Evolutionary conservation across 2,888 invertebrate species (phyloP), one percentile per base, ranked within the genome.

Genomic region (Cosmorhoe ocellata): DNA sequence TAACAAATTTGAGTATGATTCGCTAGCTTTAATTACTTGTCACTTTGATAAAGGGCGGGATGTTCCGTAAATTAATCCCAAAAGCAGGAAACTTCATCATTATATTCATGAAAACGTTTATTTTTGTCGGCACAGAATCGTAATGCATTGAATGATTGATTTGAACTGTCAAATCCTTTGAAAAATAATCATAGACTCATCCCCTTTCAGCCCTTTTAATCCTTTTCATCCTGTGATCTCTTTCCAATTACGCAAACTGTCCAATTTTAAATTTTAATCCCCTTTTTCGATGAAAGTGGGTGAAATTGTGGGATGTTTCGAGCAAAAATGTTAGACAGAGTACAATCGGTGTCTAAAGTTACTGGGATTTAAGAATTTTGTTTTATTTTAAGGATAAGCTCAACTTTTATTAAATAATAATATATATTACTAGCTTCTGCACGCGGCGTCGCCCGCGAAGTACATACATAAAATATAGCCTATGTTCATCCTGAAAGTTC

Each of bases 211-310:
- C 58, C 54, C 47, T 47, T 53, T 56, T 61, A 62, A 67, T 66
- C 65, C 67, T 13, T 56, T 62, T 57, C 51, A 64, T 63, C 60
- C 63, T 60, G 51, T 65, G 66, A 73, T 73, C 66, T 69, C 56
- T 54, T 66, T 69, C 60, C 74, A 73, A 74, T 74, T 74, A 69
- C 60, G 57, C 43, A 47, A 67, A 69, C 64, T 61, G 61, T 53
- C 55, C 61, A 63, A 64, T 65, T 68, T 61, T 13, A 61, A 67
- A 68, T 70, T 71, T 67, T 68, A 69, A 72, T 70, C 67, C 30
- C 11, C 24, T 42, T 51, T 48, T 50, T 36, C 43, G 40, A 39
- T 40, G 9, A 13, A 36, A 32, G 18, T 14, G 9, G n/a, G 4
- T 3, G 14, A 13, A 32, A 32, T 39, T 27, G 24, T 42, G 6